phyloP scores from a whole-genome alignment of 2,797 vertebrate species.

The Glossophaga mutica region DNA sequence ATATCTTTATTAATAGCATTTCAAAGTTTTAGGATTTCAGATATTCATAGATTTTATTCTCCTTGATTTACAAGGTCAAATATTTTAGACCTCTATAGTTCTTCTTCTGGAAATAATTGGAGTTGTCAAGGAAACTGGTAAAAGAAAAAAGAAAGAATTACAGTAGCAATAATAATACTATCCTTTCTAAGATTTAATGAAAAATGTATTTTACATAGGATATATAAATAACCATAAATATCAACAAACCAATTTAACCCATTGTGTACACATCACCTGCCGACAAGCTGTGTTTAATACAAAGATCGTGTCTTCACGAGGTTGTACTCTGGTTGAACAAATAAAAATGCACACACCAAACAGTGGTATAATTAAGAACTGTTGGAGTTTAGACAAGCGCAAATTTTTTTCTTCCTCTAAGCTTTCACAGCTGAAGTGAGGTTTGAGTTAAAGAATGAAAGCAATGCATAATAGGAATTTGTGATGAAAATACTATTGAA shows the following conservation, averaged over 20 bases:
- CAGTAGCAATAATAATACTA: neutral
- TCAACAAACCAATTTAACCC: neutral
- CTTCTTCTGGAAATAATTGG: constrained; percentile 22
- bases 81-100: constrained; percentile 42
- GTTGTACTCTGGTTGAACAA: neutral
- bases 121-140: neutral
- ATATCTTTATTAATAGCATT: constrained; percentile 64
- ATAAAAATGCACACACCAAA: neutral
- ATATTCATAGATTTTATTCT: constrained; percentile 61
- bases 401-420: neutral
- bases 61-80: constrained; percentile 45
- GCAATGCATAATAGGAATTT: neutral
- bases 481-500: neutral
- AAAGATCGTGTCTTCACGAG: neutral
- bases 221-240: constrained; percentile 19
- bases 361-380: neutral
- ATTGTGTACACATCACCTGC: neutral
- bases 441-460: neutral
- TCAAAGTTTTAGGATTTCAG: constrained; percentile 59
- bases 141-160: constrained; percentile 29
- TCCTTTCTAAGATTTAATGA: constrained; percentile 1
- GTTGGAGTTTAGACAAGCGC: neutral
- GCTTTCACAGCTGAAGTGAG: neutral
- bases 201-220: constrained; percentile 1
- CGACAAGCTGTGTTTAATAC: neutral